Conservation (phyloP, 1,140 invertebrate genomes). For the Phthorimaea operculella region DNA sequence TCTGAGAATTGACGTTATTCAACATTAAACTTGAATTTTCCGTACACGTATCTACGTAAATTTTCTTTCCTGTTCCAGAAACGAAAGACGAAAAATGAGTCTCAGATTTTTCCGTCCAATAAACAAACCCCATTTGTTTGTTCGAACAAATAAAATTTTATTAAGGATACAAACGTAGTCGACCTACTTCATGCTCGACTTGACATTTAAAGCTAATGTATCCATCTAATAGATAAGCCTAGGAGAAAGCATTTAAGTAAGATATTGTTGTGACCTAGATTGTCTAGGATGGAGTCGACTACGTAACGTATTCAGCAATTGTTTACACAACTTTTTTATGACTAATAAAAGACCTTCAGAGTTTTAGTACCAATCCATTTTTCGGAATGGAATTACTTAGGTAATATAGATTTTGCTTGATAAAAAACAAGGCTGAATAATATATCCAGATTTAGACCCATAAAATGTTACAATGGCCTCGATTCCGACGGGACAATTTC, state of each 20-base stretch:
- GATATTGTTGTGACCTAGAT: background rate
- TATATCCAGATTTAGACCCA: too few species aligned
- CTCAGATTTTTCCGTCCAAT: too few species aligned
- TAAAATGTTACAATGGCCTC: too few species aligned
- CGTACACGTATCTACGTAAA: too few species aligned
- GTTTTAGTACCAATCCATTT: slow-evolving; percentile 3
- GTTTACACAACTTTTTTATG: background rate
- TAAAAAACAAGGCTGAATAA: too few species aligned
- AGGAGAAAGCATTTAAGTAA: slow-evolving; percentile 2
- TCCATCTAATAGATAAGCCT: slow-evolving; percentile 2
- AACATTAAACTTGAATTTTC: too few species aligned
- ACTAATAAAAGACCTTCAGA: background rate
- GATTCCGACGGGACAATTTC: too few species aligned
- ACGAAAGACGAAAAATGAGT: too few species aligned
- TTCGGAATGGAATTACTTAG: background rate
- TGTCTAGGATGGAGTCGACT: background rate
- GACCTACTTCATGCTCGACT: background rate
- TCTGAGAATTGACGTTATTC: too few species aligned
- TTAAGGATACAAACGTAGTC: background rate
- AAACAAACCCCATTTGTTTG: too few species aligned
- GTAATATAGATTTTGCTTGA: too few species aligned
- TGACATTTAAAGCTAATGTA: slow-evolving; percentile 5
- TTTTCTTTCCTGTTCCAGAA: too few species aligned
- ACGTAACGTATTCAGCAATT: background rate
- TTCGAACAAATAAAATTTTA: background rate